These are phyloP conservation scores for Adela reaumurella DNA, from an alignment of 2,888 invertebrate species.

Conservation along the genomic window DNA sequence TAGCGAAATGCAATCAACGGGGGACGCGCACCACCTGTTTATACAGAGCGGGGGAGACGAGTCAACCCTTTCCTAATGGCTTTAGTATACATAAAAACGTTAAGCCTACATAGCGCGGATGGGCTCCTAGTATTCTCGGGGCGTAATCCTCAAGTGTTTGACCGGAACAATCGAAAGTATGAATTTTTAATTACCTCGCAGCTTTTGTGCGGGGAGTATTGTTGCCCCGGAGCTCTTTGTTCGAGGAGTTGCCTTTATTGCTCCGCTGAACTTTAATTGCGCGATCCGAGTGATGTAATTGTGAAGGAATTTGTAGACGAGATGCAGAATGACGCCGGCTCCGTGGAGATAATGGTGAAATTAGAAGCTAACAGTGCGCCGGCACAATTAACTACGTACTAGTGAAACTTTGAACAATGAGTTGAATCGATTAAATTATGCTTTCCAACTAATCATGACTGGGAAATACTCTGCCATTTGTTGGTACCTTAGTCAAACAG, in stretches of 20 bases:
- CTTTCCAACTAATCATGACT: too few relatives aligned
- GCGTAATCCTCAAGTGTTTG: conserved; percentile 19
- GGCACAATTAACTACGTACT: too few relatives aligned
- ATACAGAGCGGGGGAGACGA: conserved; percentile 9
- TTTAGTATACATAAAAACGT: conserved; percentile 6
- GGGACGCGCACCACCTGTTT: conserved; percentile 16
- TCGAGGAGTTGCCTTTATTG: conserved; percentile 1
- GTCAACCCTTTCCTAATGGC: conserved; percentile 10
- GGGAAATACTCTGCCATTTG: too few relatives aligned
- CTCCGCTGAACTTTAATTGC: conserved; percentile 4
- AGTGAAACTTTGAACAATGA: too few relatives aligned
- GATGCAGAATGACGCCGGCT: too few relatives aligned
- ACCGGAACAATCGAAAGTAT: conserved; percentile 12
- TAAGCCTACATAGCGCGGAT: neutral
- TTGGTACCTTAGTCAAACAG: too few relatives aligned
- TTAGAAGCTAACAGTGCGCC: too few relatives aligned
- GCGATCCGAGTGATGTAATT: conserved; percentile 12
- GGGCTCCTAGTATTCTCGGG: conserved; percentile 1
- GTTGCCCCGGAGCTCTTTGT: neutral
- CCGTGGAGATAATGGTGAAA: too few relatives aligned
- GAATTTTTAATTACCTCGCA: conserved; percentile 6
- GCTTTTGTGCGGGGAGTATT: neutral
- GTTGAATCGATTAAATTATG: too few relatives aligned
- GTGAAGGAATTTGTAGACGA: neutral
- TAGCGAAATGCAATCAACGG: conserved; percentile 11